A percentile compares a stretch with the other conserved stretches of the same genome.
phyloP scores from a whole-genome alignment of 2,797 vertebrate genomes.

The Karalla daura region DNA sequence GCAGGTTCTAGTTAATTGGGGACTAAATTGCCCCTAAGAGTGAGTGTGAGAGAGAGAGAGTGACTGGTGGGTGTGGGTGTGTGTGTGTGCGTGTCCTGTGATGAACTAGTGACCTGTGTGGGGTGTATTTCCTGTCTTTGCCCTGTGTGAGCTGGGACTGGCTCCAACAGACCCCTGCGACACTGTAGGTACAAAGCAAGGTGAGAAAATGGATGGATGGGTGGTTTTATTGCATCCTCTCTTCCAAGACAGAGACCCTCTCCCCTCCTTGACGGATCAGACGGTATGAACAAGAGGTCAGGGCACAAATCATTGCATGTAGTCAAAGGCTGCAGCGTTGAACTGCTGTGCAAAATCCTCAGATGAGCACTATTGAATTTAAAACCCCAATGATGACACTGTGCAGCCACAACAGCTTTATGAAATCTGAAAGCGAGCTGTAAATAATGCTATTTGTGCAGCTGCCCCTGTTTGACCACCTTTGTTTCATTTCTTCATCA shows the following conservation, averaged over 20 bases:
- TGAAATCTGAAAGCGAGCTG: neutral
- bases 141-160: too few relatives aligned
- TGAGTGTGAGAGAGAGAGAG: too few relatives aligned
- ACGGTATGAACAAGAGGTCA: constrained; percentile 71
- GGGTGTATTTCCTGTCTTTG: too few relatives aligned
- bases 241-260: constrained; percentile 27
- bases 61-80: too few relatives aligned
- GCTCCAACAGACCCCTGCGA: too few relatives aligned
- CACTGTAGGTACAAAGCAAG: too few relatives aligned
- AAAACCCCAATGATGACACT: neutral
- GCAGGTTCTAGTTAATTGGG: too few relatives aligned
- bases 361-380: neutral
- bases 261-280: constrained; percentile 49
- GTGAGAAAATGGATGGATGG: too few relatives aligned
- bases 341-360: neutral
- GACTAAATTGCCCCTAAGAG: too few relatives aligned
- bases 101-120: too few relatives aligned
- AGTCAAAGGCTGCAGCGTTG: constrained; percentile 33
- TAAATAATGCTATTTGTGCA: neutral
- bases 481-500: neutral
- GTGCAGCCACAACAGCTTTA: neutral
- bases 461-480: neutral
- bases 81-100: too few relatives aligned
- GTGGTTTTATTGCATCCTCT: constrained; percentile 22
- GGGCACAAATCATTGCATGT: constrained; percentile 51